Conservation (phyloP, 2,113 vertebrate species). For the Aplodontia rufa region DNA sequence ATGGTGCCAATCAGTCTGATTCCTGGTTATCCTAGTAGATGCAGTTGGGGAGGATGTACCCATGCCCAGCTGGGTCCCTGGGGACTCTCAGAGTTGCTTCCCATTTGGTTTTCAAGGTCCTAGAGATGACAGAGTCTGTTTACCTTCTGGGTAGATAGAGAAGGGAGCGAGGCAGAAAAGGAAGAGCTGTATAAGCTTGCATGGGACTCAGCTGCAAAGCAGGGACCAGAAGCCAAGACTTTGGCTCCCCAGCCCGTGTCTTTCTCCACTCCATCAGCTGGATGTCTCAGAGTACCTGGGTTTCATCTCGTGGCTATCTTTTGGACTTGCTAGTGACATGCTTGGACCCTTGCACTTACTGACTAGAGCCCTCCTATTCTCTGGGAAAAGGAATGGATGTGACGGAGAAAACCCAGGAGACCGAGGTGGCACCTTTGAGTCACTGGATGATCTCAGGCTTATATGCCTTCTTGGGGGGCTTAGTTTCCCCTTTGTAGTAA, state of each 20-base stretch:
- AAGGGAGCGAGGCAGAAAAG: not conserved
- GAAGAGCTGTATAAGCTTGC: not conserved
- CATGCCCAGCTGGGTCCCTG: not conserved
- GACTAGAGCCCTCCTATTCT: not conserved
- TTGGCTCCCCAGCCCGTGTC: not conserved
- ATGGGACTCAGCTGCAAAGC: not conserved
- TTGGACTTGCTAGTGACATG: not conserved
- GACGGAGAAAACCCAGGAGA: not conserved
- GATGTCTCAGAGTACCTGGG: not conserved
- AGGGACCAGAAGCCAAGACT: not conserved
- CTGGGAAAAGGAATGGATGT: not conserved
- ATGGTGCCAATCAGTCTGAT: not conserved
- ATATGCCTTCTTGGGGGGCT: not conserved
- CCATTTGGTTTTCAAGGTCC: not conserved
- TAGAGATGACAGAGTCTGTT: not conserved
- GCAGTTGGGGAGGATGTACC: not conserved
- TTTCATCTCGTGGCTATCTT: not conserved
- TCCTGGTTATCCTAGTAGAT: not conserved
- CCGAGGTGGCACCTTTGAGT: not conserved
- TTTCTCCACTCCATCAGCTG: not conserved
- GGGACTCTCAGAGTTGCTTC: not conserved
- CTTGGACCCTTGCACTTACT: not conserved
- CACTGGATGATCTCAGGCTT: not conserved
- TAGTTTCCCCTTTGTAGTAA: slow-evolving; percentile 12
- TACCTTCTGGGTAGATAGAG: not conserved